Base-by-base conservation (phyloP, 2,113 vertebrate genomes). In the Archocentrus centrarchus region DNA sequence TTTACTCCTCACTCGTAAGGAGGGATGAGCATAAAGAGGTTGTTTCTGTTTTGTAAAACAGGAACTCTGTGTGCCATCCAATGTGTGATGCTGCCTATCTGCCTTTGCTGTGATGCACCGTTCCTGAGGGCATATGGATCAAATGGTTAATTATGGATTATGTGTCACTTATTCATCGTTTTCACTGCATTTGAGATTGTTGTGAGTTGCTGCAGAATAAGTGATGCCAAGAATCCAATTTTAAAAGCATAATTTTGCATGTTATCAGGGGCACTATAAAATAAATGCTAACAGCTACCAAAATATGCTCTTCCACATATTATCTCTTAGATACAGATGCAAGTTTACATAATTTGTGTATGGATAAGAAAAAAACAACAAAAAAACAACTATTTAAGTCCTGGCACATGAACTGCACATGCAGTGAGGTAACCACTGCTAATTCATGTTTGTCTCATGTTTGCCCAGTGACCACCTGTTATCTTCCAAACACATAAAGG, bases 131-230 rank as follows among this genome's bases (percentile, higher is more conserved):
- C 22, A 14, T 2, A n/a, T 4, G 44, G 62, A 66, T 82, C 30
- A 4, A 62, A 75, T 14, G 37, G 57, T 58, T 53, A 58, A 81
- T 24, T 13, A 30, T 59, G 20, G 35, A 63, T 60, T 77, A 75
- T 59, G 50, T 83, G 39, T 79, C 53, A 86, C 8, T 9, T 10
- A 24, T 63, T 85, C 30, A 47, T 68, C 39, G 7, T 64, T 62
- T 79, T 63, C 47, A 58, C 7, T 75, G 7, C n/a, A 13, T 39
- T 39, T 57, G 5, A 35, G 18, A 35, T 27, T 57, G 11, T 18
- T 79, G 14, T 2, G 3, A 27, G 11, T 18, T 2, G 57, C 14
- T 68, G 5, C 1, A 11, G 8, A 35, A 35, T 35, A 35, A 35
- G 17, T 9, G 7, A 44, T 68, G 8, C 39, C 63, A 68, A 68